Evolutionary conservation across 2,113 vertebrate species (phyloP).

Genomic region (Sula dactylatra): DNA sequence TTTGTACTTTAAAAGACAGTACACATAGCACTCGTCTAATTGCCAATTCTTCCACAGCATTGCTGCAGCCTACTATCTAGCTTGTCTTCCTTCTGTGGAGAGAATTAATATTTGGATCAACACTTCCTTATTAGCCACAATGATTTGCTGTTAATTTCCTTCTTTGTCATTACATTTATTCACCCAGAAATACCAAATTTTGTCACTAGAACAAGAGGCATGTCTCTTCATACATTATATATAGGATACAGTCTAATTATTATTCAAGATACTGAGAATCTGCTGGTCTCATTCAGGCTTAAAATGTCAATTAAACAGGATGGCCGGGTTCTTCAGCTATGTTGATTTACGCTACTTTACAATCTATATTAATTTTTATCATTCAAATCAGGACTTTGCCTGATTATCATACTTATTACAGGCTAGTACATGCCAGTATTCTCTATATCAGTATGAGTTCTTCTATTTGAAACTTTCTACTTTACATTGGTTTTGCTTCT

Average conservation of each 20-base stretch:
- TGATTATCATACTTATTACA: neutral
- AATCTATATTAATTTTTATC: neutral
- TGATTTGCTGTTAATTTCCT: conserved; percentile 20
- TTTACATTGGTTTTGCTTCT: neutral
- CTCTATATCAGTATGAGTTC: neutral
- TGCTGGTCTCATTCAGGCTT: neutral
- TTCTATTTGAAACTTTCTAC: neutral
- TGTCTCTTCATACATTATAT: neutral
- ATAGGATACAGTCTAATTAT: neutral
- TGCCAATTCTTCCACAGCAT: conserved; percentile 48
- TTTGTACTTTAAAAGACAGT: conserved; percentile 61
- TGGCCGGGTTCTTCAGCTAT: neutral
- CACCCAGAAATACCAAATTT: conserved; percentile 17
- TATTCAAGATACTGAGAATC: conserved; percentile 12
- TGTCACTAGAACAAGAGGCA: neutral
- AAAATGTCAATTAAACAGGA: conserved; percentile 31
- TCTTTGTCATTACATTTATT: conserved; percentile 29
- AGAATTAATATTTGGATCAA: conserved; percentile 52
- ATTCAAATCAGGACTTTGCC: neutral
- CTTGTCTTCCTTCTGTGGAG: conserved; percentile 34
- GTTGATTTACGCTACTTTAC: neutral
- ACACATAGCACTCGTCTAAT: conserved; percentile 61
- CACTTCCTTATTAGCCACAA: conserved; percentile 45
- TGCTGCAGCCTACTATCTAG: conserved; percentile 31
- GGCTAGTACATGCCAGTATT: neutral